These are phyloP conservation scores for Megaptera novaeangliae DNA, from an alignment of 2,113 vertebrate genomes.

Conservation along the genomic window DNA sequence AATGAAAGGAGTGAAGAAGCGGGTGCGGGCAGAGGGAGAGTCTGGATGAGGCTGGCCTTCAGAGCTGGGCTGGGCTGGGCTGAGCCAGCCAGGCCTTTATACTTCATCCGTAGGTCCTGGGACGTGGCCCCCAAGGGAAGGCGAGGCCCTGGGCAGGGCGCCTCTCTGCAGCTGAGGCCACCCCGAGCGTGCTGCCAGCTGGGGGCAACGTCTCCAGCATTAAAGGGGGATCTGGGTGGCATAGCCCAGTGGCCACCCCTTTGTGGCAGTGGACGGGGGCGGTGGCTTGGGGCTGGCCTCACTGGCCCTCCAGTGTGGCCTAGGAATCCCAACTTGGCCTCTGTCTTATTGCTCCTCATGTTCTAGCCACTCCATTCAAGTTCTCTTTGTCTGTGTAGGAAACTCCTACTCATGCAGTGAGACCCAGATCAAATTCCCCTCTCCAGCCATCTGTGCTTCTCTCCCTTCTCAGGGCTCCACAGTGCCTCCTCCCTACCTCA, in stretches of 20 bases:
- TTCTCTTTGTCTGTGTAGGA: neutral
- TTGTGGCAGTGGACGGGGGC: rapidly evolving
- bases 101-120: neutral
- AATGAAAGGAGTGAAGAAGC: too few relatives aligned
- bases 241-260: rapidly evolving
- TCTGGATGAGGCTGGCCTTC: too few relatives aligned
- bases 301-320: neutral
- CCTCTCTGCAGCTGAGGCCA: too few relatives aligned
- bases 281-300: neutral
- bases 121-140: neutral
- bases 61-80: neutral
- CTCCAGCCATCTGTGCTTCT: neutral
- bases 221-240: neutral
- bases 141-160: rapidly evolving
- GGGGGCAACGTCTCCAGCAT: rapidly evolving
- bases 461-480: neutral
- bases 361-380: neutral
- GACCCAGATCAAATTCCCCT: neutral
- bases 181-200: neutral
- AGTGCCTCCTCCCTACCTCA: rapidly evolving
- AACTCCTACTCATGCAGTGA: rapidly evolving
- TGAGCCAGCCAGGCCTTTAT: too few relatives aligned
- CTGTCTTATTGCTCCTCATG: neutral
- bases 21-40: rapidly evolving
- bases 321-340: too few relatives aligned